Percentiles rank a stretch among this genome's conserved stretches.
Conservation (phyloP, 2,797 vertebrate genomes). For the Anguilla anguilla region DNA sequence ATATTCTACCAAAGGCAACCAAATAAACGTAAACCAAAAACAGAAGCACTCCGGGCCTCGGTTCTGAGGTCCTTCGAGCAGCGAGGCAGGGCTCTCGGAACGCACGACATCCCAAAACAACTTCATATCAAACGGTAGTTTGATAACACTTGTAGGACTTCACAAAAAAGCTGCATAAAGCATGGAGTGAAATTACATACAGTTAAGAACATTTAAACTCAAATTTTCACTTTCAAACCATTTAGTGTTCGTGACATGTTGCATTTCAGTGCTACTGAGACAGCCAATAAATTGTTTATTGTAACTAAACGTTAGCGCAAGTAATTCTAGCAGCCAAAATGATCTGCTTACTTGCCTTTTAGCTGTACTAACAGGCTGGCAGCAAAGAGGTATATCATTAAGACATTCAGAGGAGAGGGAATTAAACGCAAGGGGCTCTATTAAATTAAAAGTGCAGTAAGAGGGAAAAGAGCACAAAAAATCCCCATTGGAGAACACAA, state of each 20-base stretch:
- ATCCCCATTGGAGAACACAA: constrained; percentile 37
- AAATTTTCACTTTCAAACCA: constrained; percentile 55
- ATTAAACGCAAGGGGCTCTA: constrained; percentile 39
- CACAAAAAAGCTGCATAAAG: constrained; percentile 31
- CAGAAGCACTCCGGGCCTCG: constrained; percentile 12
- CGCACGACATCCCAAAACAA: constrained; percentile 26
- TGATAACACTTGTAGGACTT: constrained; percentile 41
- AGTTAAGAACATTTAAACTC: constrained; percentile 51
- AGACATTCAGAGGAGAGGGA: constrained; percentile 62
- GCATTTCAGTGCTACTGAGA: constrained; percentile 38
- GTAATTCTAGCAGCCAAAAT: constrained; percentile 74
- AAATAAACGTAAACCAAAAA: constrained; percentile 25
- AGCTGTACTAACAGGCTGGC: constrained; percentile 68
- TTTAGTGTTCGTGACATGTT: constrained; percentile 54
- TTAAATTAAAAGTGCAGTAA: constrained; percentile 63
- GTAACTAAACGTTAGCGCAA: constrained; percentile 51
- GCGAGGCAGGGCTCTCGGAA: constrained; percentile 26
- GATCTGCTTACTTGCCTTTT: constrained; percentile 65
- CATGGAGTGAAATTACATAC: constrained; percentile 44
- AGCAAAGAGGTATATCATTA: constrained; percentile 73
- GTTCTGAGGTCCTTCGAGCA: constrained; percentile 24
- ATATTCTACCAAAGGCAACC: constrained; percentile 33
- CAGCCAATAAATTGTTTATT: constrained; percentile 59
- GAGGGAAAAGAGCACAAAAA: constrained; percentile 46
- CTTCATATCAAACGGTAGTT: constrained; percentile 46